phyloP scores from a whole-genome alignment of 2,888 invertebrate species.

The Drosophila emarginata region DNA sequence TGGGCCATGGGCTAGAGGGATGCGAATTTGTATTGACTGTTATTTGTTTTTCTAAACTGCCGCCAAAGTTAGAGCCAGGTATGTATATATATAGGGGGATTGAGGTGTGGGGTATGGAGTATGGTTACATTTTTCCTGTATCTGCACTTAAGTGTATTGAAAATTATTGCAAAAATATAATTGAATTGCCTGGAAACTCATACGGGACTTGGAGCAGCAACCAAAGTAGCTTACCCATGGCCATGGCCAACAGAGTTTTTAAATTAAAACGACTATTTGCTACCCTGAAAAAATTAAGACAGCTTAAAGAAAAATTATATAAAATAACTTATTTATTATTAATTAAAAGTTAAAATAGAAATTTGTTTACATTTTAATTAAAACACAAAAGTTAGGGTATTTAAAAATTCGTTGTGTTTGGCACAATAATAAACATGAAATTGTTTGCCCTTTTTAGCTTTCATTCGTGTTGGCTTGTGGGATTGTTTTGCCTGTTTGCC shows the following conservation, averaged over 20 bases:
- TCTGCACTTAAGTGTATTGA: constrained; percentile 79
- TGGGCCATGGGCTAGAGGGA: background rate
- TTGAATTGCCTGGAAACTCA: constrained; percentile 67
- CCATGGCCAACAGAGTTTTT: background rate
- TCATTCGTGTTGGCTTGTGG: constrained; percentile 9
- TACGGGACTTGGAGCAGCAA: constrained; percentile 25
- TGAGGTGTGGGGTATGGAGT: background rate
- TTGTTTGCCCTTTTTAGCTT: constrained; percentile 28
- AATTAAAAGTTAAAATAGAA: too few species aligned
- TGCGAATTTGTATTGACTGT: constrained; percentile 58
- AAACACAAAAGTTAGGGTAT: background rate
- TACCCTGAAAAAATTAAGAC: background rate
- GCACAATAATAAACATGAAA: constrained; percentile 22
- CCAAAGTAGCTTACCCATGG: background rate
- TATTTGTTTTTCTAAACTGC: constrained; percentile 78
- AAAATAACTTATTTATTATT: too few species aligned
- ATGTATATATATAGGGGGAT: too few species aligned
- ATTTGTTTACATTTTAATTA: background rate
- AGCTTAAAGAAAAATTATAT: too few species aligned
- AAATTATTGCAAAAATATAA: constrained; percentile 79
- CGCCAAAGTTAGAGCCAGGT: constrained; percentile 52
- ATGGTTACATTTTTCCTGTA: constrained; percentile 24
- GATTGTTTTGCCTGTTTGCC: constrained; percentile 30
- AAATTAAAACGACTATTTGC: background rate
- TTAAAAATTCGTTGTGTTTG: background rate